Evolutionary conservation across 2,113 vertebrate genomes (phyloP), one percentile per base, ranked within the genome.

Genomic region (Mustelus asterias): DNA sequence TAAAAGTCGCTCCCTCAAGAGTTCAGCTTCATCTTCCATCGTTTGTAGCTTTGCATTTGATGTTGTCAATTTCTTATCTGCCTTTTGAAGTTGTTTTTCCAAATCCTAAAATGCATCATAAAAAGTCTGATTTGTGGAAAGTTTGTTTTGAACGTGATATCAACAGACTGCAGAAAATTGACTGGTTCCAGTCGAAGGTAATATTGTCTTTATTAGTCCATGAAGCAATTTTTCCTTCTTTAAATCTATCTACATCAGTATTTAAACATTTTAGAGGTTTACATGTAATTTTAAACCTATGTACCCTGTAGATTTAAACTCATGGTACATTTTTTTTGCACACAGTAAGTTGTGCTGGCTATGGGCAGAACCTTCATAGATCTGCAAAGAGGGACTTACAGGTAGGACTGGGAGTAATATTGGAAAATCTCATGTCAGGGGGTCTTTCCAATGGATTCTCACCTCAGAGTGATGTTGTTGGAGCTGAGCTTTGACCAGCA

Each of bases 1-100:
- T 96, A 97, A 96, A 92, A 98, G 97, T 96, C 98, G 97, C 96
- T 98, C 98, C 96, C 98, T 99, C 94, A 98, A 98, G n/a, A 98
- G 96, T 0, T 97, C 96, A 18, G 99, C 96, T 97, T 98, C 98
- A 97, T 99, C 98, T 96, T 98, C 97, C 0, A 97, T 97, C 90
- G 98, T 98, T 96, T 98, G 98, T 0, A 98, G 97, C 13, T 96
- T 96, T 41, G 96, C 97, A 97, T 99, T 98, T 37, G 98, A 97
- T 96, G 98, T 97, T 0, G 97, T 96, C 95, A 98, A 98, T 37
- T 98, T 97, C 96, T 97, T 97, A 4, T 98, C 97, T 48, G 98
- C 97, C 96, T 97, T 95, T 96, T 97, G 98, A 96, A 99, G 97
- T 97, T 98, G 98, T 96, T 98, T 97, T 96, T 99, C 98, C 96